Evolutionary conservation across 2,797 vertebrate species (phyloP).

Genomic region (Catamblyrhynchus diadema): DNA sequence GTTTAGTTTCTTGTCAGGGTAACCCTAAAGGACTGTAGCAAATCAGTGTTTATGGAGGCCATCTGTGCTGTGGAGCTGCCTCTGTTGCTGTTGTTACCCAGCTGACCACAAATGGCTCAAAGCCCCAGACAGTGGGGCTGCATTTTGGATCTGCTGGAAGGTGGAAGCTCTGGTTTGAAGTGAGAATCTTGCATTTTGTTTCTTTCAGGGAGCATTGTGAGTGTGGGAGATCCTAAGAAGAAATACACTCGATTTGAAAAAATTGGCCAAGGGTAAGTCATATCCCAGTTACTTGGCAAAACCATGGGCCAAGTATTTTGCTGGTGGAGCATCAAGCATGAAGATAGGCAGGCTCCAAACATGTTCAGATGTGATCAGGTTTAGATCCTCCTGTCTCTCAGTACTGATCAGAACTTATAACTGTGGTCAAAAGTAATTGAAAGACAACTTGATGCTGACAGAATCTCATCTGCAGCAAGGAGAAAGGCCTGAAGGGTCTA

Average conservation of each 20-base stretch:
- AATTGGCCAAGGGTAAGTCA: slow-evolving; percentile 92
- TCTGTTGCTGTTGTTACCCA: not conserved
- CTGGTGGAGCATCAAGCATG: not conserved
- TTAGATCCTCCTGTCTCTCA: not conserved
- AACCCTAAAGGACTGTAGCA: not conserved
- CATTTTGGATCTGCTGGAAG: not conserved
- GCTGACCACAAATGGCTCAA: not conserved
- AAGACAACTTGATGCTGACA: not conserved
- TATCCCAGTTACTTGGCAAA: not conserved
- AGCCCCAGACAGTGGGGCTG: not conserved
- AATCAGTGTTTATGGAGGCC: not conserved
- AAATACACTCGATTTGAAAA: slow-evolving; percentile 99
- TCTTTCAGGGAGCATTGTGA: slow-evolving; percentile 94
- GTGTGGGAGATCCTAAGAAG: slow-evolving; percentile 98
- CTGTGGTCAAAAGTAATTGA: not conserved
- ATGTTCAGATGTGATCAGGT: not conserved
- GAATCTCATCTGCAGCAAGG: not conserved
- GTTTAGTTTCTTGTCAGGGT: not conserved
- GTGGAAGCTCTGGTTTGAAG: not conserved
- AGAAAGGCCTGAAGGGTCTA: not conserved
- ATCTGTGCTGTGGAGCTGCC: not conserved
- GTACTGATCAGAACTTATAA: not conserved
- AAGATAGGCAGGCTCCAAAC: not conserved
- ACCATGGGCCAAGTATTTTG: not conserved
- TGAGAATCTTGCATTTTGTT: not conserved